Conservation (phyloP, 2,797 vertebrate species). For the Lacerta agilis region DNA sequence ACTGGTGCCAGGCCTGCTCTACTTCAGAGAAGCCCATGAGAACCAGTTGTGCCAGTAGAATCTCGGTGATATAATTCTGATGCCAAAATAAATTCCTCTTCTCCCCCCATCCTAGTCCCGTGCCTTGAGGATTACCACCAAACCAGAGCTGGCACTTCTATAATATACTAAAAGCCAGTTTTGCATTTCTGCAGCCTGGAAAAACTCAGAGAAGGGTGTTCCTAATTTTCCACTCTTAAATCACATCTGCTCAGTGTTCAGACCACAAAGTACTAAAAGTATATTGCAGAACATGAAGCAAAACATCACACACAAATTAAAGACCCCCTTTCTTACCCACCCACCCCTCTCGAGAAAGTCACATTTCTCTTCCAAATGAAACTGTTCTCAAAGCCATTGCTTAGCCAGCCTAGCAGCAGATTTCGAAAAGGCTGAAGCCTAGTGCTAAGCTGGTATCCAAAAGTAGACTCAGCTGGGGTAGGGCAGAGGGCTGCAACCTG, state of each 20-base stretch:
- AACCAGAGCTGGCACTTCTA: slow-evolving; percentile 38
- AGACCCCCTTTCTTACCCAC: not conserved
- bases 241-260: slow-evolving; percentile 41
- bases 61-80: slow-evolving; percentile 11
- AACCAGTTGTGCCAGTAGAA: not conserved
- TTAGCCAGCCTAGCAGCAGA: slow-evolving; percentile 12
- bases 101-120: accelerated
- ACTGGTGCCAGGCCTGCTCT: no score
- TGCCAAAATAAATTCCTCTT: not conserved
- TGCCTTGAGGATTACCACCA: slow-evolving; percentile 25
- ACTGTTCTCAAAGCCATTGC: slow-evolving; percentile 9
- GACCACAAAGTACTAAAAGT: slow-evolving; percentile 23
- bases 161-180: slow-evolving; percentile 5
- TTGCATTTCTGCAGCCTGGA: slow-evolving; percentile 49
- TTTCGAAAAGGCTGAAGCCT: slow-evolving; percentile 37
- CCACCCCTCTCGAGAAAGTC: slow-evolving; percentile 5
- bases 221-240: slow-evolving; percentile 45
- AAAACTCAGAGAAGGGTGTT: slow-evolving; percentile 51
- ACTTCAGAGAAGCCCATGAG: not conserved
- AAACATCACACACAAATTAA: slow-evolving; percentile 25
- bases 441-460: slow-evolving; percentile 34
- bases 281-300: slow-evolving; percentile 12
- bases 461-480: not conserved
- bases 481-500: not conserved
- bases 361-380: not conserved